A percentile compares a stretch with the other conserved stretches of the same genome.
phyloP scores from a whole-genome alignment of 92 coral and sea anemone species.

The Actinernus sp. region DNA sequence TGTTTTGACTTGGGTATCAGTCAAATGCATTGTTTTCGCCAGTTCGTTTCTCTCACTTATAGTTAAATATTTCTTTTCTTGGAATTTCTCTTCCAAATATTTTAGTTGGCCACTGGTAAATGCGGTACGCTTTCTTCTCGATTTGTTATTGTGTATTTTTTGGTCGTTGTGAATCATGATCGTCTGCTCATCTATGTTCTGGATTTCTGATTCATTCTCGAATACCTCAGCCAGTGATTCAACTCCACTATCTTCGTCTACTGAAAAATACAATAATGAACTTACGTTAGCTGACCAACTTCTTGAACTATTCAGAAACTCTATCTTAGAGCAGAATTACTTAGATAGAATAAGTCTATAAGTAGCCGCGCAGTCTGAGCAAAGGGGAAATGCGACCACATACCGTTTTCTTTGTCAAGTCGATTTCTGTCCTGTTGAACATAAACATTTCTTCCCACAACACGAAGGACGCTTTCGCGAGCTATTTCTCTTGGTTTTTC shows the following conservation, averaged over 20 bases:
- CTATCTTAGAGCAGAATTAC: no score
- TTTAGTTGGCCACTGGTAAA: slow-evolving; percentile 98
- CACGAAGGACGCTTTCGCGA: background rate
- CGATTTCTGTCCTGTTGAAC: background rate
- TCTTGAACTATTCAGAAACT: no score
- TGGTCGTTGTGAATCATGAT: slow-evolving; percentile 37
- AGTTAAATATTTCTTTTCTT: slow-evolving; percentile 95
- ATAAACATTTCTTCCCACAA: background rate
- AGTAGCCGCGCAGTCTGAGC: slow-evolving; percentile 41
- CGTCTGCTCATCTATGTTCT: slow-evolving; percentile 15
- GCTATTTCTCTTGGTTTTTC: background rate
- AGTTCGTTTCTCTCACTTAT: slow-evolving; percentile 94
- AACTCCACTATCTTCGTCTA: slow-evolving; percentile 38
- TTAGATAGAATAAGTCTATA: no score
- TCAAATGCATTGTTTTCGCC: slow-evolving; percentile 89
- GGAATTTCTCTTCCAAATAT: slow-evolving; percentile 93
- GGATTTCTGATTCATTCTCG: slow-evolving; percentile 11
- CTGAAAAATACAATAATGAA: no score
- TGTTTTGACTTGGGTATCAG: slow-evolving; percentile 99
- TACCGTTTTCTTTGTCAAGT: background rate
- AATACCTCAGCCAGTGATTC: slow-evolving; percentile 42
- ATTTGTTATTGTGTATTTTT: slow-evolving; percentile 77
- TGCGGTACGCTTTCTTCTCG: slow-evolving; percentile 92
- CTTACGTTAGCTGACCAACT: no score
- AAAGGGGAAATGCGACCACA: background rate